Evolutionary conservation across 2,888 invertebrate species (phyloP), one percentile per base, ranked within the genome.

Genomic region (Trilocha varians): DNA sequence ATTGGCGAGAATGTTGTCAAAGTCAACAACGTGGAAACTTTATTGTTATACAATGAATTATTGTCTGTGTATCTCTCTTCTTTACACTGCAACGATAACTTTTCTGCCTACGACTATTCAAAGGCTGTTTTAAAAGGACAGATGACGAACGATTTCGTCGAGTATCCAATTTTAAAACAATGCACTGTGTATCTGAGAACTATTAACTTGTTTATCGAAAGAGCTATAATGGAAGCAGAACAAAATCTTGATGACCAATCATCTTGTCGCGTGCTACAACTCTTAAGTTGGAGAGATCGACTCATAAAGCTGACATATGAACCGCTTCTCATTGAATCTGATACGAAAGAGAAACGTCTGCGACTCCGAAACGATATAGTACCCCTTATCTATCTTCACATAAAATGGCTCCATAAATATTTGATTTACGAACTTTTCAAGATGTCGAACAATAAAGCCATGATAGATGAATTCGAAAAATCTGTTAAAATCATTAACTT

Each of bases 341-440:
- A 64, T 35, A 68, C 75, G 40, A 74, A n/a, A n/a, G n/a, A 73
- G 52, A 66, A 68, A 50, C 56, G 66, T 39, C 59, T 65, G 50
- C 64, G 78, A 49, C 51, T 87, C 34, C 76, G 82, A 46, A 78
- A 88, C 39, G 88, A 89, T 45, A 73, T 90, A 1, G 70, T 89
- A 34, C 87, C 89, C n/a, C 78, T 89, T 39, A 59, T 94, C 1
- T 83, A 88, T 49, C 79, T 93, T 9, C 93, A 94, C 62, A 91
- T 89, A 55, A 91, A 90, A 67, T 94, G 94, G 94, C 65, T 94
- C 32, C 72, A 87, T 13, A 94, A 94, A 62, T 85, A 89, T 70
- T 71, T 90, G 16, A 58, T 91, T 2, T 61, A 63, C 18, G 63
- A 62, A 39, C 44, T 84, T 16, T 69, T 67, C 32, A 63, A 60